A percentile compares a stretch with the other conserved stretches of the same genome.
Evolutionary conservation across 1,140 invertebrate species (phyloP).

Genomic region (Colletes gigas): DNA sequence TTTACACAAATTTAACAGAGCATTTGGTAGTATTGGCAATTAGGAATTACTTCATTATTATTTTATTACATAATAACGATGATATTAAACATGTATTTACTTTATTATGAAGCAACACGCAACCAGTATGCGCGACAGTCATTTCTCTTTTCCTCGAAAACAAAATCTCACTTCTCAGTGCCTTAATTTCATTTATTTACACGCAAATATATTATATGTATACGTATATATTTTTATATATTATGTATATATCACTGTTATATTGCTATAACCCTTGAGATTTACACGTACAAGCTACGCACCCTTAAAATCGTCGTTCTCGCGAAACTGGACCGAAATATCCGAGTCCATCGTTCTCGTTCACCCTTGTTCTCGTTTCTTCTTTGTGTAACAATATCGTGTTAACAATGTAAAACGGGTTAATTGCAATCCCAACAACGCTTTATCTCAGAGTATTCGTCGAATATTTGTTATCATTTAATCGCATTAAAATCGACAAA

Average conservation of each 20-base stretch:
- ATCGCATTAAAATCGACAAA: not conserved
- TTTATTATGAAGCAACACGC: no score
- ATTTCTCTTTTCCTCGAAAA: not conserved
- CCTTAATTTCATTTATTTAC: slow-evolving; percentile 79
- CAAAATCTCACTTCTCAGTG: slow-evolving; percentile 33
- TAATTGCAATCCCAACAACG: not conserved
- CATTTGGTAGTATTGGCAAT: not conserved
- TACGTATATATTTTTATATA: slow-evolving; percentile 54
- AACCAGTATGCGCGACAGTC: no score
- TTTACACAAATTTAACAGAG: no score
- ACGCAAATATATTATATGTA: slow-evolving; percentile 79
- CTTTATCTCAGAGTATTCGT: not conserved
- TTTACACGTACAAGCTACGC: slow-evolving; percentile 70
- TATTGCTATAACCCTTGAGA: slow-evolving; percentile 76
- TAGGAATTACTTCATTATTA: not conserved
- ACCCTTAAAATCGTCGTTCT: slow-evolving; percentile 18
- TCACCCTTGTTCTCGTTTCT: not conserved
- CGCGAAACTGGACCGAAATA: slow-evolving; percentile 27
- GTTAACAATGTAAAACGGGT: not conserved
- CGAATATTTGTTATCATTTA: not conserved
- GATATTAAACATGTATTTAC: not conserved
- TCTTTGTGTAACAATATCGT: not conserved
- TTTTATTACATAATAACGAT: not conserved
- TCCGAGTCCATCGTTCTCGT: not conserved
- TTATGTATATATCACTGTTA: slow-evolving; percentile 75